phyloP scores from a whole-genome alignment of 2,797 vertebrate species.

The Merluccius polli region DNA sequence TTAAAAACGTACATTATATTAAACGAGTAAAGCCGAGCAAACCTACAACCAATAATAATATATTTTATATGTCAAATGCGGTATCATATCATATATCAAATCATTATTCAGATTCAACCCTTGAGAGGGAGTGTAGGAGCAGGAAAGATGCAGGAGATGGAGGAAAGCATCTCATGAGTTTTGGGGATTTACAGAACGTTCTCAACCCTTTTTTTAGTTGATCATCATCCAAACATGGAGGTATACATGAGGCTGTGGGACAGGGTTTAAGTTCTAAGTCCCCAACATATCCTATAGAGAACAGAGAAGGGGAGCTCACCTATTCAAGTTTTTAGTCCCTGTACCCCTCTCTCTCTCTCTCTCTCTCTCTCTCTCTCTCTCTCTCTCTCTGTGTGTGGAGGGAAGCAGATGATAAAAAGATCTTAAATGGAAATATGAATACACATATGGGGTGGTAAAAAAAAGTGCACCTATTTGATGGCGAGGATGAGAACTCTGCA shows the following conservation, averaged over 20 bases:
- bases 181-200: background rate
- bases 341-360: constrained; percentile 3
- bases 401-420: constrained; percentile 34
- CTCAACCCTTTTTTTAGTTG: background rate
- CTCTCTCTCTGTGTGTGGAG: constrained; percentile 14
- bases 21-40: background rate
- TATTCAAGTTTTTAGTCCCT: background rate
- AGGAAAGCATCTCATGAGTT: background rate
- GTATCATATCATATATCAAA: background rate
- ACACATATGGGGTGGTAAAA: background rate
- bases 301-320: too few relatives aligned
- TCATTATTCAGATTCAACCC: background rate
- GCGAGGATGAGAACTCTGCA: background rate
- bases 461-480: background rate
- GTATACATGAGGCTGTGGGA: too few relatives aligned
- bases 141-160: too few relatives aligned
- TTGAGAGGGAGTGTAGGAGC: background rate
- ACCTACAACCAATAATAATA: too few relatives aligned
- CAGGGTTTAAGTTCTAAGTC: too few relatives aligned
- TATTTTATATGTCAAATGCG: background rate
- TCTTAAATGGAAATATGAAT: background rate
- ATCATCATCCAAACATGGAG: background rate
- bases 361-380: constrained; percentile 12
- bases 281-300: too few relatives aligned
- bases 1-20: too few relatives aligned